Conservation (phyloP, 2,113 vertebrate species). For the Solenodon paradoxus region DNA sequence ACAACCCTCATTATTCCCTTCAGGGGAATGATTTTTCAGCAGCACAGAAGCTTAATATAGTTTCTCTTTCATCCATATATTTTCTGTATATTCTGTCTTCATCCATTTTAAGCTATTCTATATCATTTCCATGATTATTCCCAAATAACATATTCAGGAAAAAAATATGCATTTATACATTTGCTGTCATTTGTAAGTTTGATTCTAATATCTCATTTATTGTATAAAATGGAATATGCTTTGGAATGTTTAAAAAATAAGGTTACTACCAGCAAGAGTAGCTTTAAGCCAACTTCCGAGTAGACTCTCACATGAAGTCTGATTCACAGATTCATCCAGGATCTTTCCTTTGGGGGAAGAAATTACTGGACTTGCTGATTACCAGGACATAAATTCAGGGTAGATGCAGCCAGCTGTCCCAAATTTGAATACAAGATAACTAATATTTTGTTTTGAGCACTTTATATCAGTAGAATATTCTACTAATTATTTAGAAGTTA, state of each 20-base stretch:
- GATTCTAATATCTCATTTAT: conserved; percentile 57
- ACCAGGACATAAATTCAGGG: neutral
- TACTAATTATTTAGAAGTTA: neutral
- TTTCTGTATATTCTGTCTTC: neutral
- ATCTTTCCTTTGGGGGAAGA: neutral
- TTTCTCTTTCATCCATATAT: neutral
- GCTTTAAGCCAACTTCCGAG: neutral
- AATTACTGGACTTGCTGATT: neutral
- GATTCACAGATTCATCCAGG: neutral
- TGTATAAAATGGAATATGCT: conserved; percentile 45
- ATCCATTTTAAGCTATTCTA: neutral
- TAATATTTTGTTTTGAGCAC: neutral
- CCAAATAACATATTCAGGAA: neutral
- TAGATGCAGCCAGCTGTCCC: neutral
- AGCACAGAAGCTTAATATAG: conserved; percentile 37
- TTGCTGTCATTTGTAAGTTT: conserved; percentile 51
- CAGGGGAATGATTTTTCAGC: conserved; percentile 8
- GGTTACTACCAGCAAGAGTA: neutral
- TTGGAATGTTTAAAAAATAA: conserved; percentile 30
- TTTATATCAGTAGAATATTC: neutral
- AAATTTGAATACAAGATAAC: neutral
- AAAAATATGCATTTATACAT: neutral
- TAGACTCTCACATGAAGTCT: neutral
- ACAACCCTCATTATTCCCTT: neutral
- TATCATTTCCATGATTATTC: conserved; percentile 57